phyloP scores from a whole-genome alignment of 2,888 invertebrate species.

The Ophioninae sp. region DNA sequence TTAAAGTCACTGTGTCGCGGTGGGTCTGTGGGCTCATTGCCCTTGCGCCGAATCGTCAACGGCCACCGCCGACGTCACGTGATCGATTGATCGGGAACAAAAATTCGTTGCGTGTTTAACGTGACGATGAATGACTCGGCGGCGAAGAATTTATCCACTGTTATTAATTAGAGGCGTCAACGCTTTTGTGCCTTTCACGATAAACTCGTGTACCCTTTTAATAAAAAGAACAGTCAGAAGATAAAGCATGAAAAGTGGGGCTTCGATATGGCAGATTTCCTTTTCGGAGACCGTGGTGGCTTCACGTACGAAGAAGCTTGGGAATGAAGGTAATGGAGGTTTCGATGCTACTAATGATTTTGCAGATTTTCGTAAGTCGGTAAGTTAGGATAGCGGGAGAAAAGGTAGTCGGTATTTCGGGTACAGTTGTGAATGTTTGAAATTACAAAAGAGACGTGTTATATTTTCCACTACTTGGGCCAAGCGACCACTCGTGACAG shows the following conservation, averaged over 20 bases:
- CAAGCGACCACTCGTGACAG: no score
- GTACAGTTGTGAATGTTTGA: no score
- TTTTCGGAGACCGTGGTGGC: not conserved
- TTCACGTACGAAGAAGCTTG: no score
- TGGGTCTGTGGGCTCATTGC: slow-evolving; percentile 15
- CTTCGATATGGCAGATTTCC: slow-evolving; percentile 2
- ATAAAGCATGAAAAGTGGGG: not conserved
- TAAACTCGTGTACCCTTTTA: not conserved
- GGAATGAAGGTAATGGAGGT: no score
- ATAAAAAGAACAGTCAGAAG: not conserved
- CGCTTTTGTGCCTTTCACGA: not conserved
- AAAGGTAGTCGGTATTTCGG: no score
- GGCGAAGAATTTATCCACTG: not conserved
- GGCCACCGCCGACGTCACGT: not conserved
- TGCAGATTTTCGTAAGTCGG: no score
- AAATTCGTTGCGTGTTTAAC: not conserved
- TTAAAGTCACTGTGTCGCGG: slow-evolving; percentile 33
- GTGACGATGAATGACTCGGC: not conserved
- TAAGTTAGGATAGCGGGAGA: no score
- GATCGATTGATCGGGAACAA: not conserved
- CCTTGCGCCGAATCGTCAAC: slow-evolving; percentile 4
- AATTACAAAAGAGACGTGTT: no score
- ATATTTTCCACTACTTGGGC: no score
- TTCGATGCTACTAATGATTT: no score
- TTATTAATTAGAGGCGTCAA: not conserved